Evolutionary conservation across 2,797 vertebrate genomes (phyloP).

Genomic region (Eidolon dupreanum): DNA sequence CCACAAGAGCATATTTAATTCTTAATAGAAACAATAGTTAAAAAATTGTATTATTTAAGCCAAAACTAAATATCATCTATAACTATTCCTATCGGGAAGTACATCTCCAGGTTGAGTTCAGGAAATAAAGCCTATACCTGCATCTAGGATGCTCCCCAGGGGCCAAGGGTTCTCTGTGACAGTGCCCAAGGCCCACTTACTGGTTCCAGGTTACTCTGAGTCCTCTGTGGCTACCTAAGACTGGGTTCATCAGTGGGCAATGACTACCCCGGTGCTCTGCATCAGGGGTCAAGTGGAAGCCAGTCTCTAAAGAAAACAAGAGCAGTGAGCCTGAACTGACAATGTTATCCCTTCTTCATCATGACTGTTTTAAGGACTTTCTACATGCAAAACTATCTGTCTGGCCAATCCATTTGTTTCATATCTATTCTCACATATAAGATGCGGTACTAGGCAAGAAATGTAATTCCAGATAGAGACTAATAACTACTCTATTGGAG

Average conservation of each 20-base stretch:
- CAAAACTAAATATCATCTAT: not conserved
- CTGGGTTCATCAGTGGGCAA: not conserved
- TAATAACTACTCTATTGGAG: not conserved
- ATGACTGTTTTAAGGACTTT: not conserved
- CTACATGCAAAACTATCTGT: not conserved
- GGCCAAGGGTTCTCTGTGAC: not conserved
- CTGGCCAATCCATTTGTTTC: not conserved
- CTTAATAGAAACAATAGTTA: not conserved
- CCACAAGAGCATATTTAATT: constrained; percentile 29
- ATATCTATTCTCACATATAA: not conserved
- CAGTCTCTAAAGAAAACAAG: not conserved
- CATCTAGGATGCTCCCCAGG: not conserved
- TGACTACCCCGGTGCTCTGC: not conserved
- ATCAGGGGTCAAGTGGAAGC: not conserved
- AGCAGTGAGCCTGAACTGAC: not conserved
- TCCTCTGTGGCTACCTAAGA: not conserved
- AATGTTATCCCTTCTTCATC: accelerated
- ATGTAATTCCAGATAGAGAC: not conserved
- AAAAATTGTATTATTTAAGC: not conserved
- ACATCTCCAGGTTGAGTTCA: not conserved
- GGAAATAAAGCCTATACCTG: not conserved
- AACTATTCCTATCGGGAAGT: not conserved
- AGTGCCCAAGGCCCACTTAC: not conserved
- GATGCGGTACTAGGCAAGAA: not conserved
- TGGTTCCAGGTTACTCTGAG: not conserved